A percentile compares a stretch with the other conserved stretches of the same genome.
phyloP scores from a whole-genome alignment of 2,797 vertebrate species.

The Poecilia gillii region DNA sequence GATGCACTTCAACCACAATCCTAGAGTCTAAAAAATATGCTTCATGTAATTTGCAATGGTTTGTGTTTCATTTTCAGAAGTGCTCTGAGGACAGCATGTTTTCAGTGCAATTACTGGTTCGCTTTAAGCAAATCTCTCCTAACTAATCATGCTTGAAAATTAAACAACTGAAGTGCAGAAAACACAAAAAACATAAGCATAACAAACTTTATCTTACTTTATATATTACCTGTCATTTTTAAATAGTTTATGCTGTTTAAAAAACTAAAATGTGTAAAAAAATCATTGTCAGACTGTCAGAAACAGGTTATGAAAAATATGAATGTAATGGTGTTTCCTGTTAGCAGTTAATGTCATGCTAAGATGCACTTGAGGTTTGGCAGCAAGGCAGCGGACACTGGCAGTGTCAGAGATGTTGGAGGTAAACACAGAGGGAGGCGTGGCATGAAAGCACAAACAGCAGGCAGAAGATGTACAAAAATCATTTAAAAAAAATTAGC shows the following conservation, averaged over 20 bases:
- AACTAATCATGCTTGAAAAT: neutral
- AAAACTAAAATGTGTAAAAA: neutral
- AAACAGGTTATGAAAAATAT: neutral
- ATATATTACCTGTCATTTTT: neutral
- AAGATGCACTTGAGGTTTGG: slow-evolving; percentile 80
- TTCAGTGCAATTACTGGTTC: neutral
- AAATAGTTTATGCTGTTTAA: neutral
- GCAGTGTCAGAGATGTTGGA: slow-evolving; percentile 31
- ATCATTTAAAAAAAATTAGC: neutral
- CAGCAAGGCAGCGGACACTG: slow-evolving; percentile 68
- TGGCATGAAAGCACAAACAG: slow-evolving; percentile 8
- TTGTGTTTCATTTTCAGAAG: neutral
- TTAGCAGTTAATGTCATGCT: slow-evolving; percentile 36
- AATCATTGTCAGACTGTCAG: neutral
- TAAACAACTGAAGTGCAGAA: slow-evolving; percentile 1
- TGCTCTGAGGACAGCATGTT: neutral
- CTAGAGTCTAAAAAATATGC: neutral
- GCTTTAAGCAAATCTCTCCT: neutral
- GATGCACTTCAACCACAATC: neutral
- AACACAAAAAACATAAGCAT: neutral
- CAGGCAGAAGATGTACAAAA: neutral
- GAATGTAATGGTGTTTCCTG: slow-evolving; percentile 5
- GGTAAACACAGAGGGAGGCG: slow-evolving; percentile 4
- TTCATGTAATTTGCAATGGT: neutral
- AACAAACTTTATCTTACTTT: neutral